phyloP scores from a whole-genome alignment of 2,113 vertebrate genomes.

The Balaenoptera acutorostrata region DNA sequence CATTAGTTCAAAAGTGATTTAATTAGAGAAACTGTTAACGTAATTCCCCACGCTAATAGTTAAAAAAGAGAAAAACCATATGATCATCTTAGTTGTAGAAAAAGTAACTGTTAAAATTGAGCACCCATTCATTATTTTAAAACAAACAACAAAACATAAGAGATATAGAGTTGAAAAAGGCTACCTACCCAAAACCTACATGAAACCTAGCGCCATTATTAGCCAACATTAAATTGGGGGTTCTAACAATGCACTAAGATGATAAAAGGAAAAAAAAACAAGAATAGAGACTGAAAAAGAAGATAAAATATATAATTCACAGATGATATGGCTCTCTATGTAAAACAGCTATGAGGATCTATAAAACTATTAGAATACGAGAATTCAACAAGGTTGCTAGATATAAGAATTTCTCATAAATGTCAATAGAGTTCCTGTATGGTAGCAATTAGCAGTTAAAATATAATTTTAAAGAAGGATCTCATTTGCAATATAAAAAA shows the following conservation, averaged over 20 bases:
- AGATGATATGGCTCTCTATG: background rate
- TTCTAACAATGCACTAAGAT: background rate
- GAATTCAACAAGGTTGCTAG: background rate
- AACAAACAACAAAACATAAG: conserved; percentile 8
- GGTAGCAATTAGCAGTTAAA: background rate
- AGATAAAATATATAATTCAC: background rate
- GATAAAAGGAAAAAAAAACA: background rate
- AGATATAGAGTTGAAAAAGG: background rate
- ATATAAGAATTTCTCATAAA: background rate
- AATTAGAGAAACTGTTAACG: background rate
- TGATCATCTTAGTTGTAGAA: background rate
- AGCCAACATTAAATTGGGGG: background rate
- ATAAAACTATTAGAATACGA: background rate
- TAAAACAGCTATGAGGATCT: background rate
- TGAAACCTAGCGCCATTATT: background rate
- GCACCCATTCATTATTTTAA: background rate
- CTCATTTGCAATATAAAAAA: background rate
- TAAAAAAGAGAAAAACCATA: background rate
- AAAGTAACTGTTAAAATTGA: background rate
- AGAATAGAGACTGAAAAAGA: background rate
- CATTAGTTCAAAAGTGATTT: conserved; percentile 17
- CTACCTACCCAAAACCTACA: background rate
- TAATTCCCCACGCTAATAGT: conserved; percentile 33
- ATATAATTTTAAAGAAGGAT: background rate
- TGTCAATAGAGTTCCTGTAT: background rate